Conservation (phyloP, 2,113 vertebrate species). For the Tachuris rubrigastra region DNA sequence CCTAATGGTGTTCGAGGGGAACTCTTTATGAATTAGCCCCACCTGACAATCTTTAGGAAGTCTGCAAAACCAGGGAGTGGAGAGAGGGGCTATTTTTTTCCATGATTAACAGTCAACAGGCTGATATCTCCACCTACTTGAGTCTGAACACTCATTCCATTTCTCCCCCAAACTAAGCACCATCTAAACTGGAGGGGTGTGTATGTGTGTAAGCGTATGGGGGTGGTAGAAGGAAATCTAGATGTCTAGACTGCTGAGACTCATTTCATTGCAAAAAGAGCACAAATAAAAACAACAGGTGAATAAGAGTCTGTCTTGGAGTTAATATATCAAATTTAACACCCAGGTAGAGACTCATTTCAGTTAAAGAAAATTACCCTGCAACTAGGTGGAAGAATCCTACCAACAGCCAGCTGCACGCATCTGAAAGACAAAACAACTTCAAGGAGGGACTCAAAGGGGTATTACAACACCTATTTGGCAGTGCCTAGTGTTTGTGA, state of each 20-base stretch:
- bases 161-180: neutral
- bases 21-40: neutral
- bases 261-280: neutral
- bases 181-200: neutral
- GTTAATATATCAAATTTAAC: neutral
- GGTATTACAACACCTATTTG: neutral
- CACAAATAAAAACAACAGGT: conserved; percentile 51
- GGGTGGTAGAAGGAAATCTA: conserved; percentile 16
- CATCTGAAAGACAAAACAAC: neutral
- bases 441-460: neutral
- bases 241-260: conserved; percentile 20
- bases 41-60: conserved; percentile 27
- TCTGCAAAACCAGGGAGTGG: neutral
- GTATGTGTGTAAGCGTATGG: neutral
- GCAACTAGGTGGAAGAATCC: neutral
- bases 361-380: neutral
- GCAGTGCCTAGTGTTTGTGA: neutral
- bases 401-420: neutral
- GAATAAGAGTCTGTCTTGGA: neutral
- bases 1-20: neutral
- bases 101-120: neutral
- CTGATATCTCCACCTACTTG: neutral
- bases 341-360: neutral
- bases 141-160: neutral
- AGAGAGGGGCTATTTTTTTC: neutral